phyloP scores from a whole-genome alignment of 2,113 vertebrate genomes.

The Mungos mungo region DNA sequence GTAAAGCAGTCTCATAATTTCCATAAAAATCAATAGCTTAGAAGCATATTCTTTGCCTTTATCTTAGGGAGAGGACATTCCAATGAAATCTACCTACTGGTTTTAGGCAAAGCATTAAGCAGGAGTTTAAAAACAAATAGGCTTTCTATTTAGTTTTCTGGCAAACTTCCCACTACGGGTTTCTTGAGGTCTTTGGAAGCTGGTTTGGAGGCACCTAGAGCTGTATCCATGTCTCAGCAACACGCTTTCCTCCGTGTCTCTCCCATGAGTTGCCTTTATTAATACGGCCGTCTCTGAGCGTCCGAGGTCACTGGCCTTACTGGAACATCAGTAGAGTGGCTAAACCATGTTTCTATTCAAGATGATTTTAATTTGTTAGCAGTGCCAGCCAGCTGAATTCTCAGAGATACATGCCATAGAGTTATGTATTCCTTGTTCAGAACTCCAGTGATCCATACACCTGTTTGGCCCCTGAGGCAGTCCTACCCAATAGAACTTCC shows the following conservation, averaged over 20 bases:
- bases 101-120: neutral
- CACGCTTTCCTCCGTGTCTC: neutral
- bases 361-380: neutral
- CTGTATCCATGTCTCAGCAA: neutral
- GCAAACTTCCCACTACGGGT: neutral
- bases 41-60: neutral
- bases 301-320: neutral
- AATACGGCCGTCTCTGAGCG: neutral
- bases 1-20: neutral
- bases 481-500: neutral
- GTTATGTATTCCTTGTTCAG: neutral
- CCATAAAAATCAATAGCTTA: neutral
- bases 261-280: fast-evolving
- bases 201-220: neutral
- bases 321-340: neutral
- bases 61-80: neutral
- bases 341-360: neutral
- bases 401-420: neutral
- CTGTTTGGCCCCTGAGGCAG: neutral
- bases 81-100: neutral
- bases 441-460: neutral
- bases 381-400: neutral
- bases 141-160: neutral
- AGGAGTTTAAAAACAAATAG: neutral
- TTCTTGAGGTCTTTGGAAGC: neutral